Evolutionary conservation across 2,888 invertebrate species (phyloP), one percentile per base, ranked within the genome.

Genomic region (Noctua comes): DNA sequence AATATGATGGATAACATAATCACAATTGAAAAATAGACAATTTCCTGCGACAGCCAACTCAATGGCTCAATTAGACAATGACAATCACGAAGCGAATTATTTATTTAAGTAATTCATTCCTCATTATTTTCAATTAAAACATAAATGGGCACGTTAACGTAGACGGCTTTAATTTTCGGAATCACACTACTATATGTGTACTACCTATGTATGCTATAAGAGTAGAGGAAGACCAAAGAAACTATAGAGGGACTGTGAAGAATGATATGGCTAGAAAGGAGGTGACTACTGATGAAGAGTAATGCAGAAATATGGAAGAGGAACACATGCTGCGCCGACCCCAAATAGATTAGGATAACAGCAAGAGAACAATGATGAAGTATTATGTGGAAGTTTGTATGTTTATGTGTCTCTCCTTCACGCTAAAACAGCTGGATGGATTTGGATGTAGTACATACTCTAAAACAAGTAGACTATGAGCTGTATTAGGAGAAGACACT

Each of bases 51-150:
- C n/a, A 46, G 6, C 2, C 27, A 27, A 46, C 51, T 36, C n/a
- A 51, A 64, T 36, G n/a, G 2, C 18, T 73, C 4, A 36, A 64
- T 46, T 36, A 10, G 16, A 54, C 21, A 57, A 66, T 10, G 36
- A n/a, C 31, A 66, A 59, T 43, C 48, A 66, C 40, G 13, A 48
- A 81, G 57, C 11, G 24, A 21, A 31, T 57, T 57, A 66, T 54
- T 36, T 36, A 73, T 57, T 43, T 46, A 51, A n/a, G n/a, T n/a
- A n/a, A 80, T 48, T 5, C 24, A 66, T 43, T 7, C 1, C 40
- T 82, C 75, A 21, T 79, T 82, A 82, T 27, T 85, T 82, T 85
- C 64, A 71, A 84, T 85, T 21, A 59, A 65, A 77, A 54, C 59
- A 66, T 51, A 31, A 77, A 85, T 75, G 40, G 27, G n/a, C 24